A percentile compares a stretch with the other conserved stretches of the same genome.
Conservation (phyloP, 2,113 vertebrate species). For the Himantopus leucocephalus region DNA sequence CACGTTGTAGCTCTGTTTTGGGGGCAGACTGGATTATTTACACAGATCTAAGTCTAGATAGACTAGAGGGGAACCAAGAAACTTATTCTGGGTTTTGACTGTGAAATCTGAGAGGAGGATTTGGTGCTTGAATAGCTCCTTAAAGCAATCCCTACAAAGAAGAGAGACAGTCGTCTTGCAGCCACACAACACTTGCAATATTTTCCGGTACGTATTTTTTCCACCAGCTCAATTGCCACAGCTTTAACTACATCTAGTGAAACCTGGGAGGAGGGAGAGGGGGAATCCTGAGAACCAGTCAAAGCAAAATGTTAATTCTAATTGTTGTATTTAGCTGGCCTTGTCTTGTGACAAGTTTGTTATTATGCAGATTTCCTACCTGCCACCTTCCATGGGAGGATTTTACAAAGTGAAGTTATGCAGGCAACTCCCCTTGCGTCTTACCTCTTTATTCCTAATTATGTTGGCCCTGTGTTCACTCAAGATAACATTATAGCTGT, state of each 20-base stretch:
- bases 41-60: background rate
- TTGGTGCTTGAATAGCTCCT: background rate
- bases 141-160: background rate
- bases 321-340: slow-evolving; percentile 60
- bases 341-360: slow-evolving; percentile 74
- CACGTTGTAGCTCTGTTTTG: background rate
- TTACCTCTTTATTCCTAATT: slow-evolving; percentile 76
- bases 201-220: too few relatives aligned
- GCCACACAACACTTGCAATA: background rate
- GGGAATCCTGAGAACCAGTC: slow-evolving; percentile 35
- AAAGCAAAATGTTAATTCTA: slow-evolving; percentile 71
- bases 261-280: background rate
- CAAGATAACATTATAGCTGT: slow-evolving; percentile 70
- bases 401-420: slow-evolving; percentile 69
- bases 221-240: background rate
- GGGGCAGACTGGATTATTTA: background rate
- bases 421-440: slow-evolving; percentile 72
- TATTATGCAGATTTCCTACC: slow-evolving; percentile 75
- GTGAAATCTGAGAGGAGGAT: background rate
- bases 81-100: background rate
- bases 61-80: background rate
- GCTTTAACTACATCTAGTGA: background rate
- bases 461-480: slow-evolving; percentile 72
- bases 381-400: slow-evolving; percentile 70
- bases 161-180: background rate